These are phyloP conservation scores for Lasioglossum calceatum DNA, from an alignment of 2,888 invertebrate species.

Conservation along the genomic window DNA sequence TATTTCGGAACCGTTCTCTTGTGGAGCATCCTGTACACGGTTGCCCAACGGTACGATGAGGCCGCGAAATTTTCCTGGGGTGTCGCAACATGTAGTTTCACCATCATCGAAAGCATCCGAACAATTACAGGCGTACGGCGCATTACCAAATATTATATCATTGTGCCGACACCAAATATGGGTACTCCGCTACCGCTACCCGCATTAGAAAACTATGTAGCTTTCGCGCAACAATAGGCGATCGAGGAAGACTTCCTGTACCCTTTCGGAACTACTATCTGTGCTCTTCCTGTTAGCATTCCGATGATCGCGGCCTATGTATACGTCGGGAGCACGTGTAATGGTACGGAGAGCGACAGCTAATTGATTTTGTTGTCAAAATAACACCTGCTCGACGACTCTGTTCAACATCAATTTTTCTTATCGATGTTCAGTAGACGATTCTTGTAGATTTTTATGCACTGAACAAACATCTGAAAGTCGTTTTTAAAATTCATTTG, in stretches of 20 bases:
- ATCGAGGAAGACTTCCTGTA: conserved; percentile 12
- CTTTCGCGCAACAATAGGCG: conserved; percentile 40
- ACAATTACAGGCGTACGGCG: conserved; percentile 58
- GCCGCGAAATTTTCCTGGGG: conserved; percentile 75
- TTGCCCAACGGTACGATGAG: conserved; percentile 73
- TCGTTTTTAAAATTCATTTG: background rate
- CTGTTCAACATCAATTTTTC: background rate
- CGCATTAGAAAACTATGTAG: conserved; percentile 35
- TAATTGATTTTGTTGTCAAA: background rate
- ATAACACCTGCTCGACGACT: background rate
- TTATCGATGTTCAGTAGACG: background rate
- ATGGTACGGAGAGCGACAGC: background rate
- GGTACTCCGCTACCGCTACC: background rate
- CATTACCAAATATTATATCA: conserved; percentile 72
- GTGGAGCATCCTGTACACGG: conserved; percentile 30
- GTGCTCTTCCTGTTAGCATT: background rate
- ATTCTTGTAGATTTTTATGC: background rate
- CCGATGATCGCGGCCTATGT: background rate
- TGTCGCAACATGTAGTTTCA: conserved; percentile 77
- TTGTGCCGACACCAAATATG: conserved; percentile 43
- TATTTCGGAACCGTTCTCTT: background rate
- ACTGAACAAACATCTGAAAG: background rate
- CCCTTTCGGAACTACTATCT: background rate
- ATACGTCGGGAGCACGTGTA: background rate
- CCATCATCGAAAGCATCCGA: conserved; percentile 74